These are phyloP conservation scores for Myxocyprinus asiaticus DNA, from an alignment of 2,113 vertebrate species.

Conservation along the genomic window DNA sequence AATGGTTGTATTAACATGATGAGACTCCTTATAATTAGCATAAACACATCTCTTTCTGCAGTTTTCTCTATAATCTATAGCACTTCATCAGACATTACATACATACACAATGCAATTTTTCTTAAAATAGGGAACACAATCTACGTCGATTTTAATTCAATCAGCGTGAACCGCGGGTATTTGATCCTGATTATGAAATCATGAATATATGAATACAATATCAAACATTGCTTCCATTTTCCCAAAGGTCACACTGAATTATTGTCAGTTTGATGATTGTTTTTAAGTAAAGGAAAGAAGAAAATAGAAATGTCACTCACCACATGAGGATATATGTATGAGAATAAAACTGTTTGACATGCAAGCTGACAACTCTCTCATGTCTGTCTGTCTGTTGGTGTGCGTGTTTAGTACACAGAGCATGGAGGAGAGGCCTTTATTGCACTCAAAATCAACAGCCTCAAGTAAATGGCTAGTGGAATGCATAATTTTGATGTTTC, in stretches of 20 bases:
- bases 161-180: neutral
- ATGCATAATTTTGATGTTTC: neutral
- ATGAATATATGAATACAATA: slow-evolving; percentile 6
- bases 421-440: slow-evolving; percentile 8
- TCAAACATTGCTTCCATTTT: slow-evolving; percentile 18
- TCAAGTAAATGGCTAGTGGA: slow-evolving; percentile 1
- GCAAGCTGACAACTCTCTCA: slow-evolving; percentile 33
- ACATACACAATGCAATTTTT: neutral
- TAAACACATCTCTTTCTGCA: no score
- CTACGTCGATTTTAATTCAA: slow-evolving; percentile 26
- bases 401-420: slow-evolving; percentile 27
- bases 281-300: slow-evolving; percentile 21
- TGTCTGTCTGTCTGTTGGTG: no score
- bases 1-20: no score
- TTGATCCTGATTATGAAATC: slow-evolving; percentile 44
- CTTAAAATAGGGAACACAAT: neutral
- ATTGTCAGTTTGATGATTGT: slow-evolving; percentile 35
- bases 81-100: neutral
- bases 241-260: slow-evolving; percentile 37
- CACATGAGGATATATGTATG: neutral
- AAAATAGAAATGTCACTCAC: slow-evolving; percentile 13
- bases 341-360: slow-evolving; percentile 21
- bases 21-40: no score
- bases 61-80: neutral
- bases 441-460: slow-evolving; percentile 13